phyloP scores from a whole-genome alignment of 2,113 vertebrate species.

The Gymnorhina tibicen region DNA sequence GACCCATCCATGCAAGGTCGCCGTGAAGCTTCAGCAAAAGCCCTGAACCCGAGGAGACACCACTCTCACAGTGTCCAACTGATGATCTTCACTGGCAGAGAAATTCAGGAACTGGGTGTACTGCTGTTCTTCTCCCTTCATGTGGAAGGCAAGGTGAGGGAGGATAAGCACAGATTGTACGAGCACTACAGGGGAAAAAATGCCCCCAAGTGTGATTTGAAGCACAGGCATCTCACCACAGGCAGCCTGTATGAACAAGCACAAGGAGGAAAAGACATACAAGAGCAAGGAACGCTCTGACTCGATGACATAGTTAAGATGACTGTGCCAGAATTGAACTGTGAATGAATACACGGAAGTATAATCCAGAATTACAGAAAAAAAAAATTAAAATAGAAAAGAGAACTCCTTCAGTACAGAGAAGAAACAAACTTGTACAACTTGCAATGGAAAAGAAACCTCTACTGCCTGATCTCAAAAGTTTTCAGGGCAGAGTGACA shows the following conservation, averaged over 20 bases:
- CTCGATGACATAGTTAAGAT: neutral
- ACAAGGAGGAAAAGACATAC: neutral
- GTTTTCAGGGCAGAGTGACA: neutral
- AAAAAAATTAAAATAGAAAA: neutral
- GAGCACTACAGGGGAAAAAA: neutral
- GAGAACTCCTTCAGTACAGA: neutral
- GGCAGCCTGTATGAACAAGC: neutral
- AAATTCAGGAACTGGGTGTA: neutral
- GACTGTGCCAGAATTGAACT: neutral
- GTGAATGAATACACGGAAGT: neutral
- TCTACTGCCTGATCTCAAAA: neutral
- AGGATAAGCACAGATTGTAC: neutral
- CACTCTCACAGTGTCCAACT: neutral
- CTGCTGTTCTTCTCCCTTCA: neutral
- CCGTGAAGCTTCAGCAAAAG: neutral
- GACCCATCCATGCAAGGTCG: neutral
- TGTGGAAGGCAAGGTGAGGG: neutral
- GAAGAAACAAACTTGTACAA: neutral
- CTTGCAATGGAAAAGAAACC: neutral
- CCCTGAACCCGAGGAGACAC: neutral
- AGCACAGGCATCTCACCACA: neutral
- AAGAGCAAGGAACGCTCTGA: neutral
- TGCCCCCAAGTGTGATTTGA: neutral
- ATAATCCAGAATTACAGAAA: neutral
- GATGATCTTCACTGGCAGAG: neutral